Evolutionary conservation across 2,888 invertebrate genomes (phyloP).

Genomic region (Nebria salina): DNA sequence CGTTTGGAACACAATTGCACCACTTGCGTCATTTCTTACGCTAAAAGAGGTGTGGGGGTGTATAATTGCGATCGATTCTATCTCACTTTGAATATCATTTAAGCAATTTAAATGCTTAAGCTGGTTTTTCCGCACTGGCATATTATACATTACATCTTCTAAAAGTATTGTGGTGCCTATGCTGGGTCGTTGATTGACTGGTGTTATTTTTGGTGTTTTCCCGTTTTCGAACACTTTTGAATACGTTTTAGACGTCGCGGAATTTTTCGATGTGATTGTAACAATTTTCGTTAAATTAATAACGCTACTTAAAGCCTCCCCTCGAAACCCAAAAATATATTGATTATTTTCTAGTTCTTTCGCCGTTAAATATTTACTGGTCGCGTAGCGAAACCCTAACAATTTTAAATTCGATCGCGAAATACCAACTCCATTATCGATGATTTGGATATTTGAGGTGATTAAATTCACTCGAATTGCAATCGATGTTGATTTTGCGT

Average conservation of each 20-base stretch:
- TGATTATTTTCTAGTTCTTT: conserved; percentile 65
- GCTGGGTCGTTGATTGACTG: conserved; percentile 66
- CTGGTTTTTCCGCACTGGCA: conserved; percentile 70
- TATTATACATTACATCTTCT: conserved; percentile 71
- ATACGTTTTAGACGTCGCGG: conserved; percentile 65
- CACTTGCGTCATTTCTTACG: conserved; percentile 72
- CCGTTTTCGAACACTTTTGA: conserved; percentile 63
- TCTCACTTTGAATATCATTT: conserved; percentile 67
- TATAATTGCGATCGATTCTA: conserved; percentile 73
- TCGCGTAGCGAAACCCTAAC: conserved; percentile 71
- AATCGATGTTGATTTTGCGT: conserved; percentile 75
- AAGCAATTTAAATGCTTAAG: conserved; percentile 67
- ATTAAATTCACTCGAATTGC: conserved; percentile 73
- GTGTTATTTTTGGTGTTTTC: conserved; percentile 52
- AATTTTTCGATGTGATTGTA: conserved; percentile 68
- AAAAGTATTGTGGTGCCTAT: conserved; percentile 79
- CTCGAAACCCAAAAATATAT: conserved; percentile 72
- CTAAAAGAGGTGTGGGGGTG: conserved; percentile 74
- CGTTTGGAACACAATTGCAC: conserved; percentile 69
- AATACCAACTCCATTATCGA: conserved; percentile 82
- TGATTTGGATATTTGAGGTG: conserved; percentile 73
- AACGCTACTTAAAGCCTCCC: conserved; percentile 75
- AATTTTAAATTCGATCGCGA: conserved; percentile 65
- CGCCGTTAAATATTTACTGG: conserved; percentile 71
- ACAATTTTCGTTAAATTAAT: conserved; percentile 67